Percentiles rank a stretch among this genome's conserved stretches.
phyloP scores from a whole-genome alignment of 2,888 invertebrate species.

The Drosophila prostipennis region DNA sequence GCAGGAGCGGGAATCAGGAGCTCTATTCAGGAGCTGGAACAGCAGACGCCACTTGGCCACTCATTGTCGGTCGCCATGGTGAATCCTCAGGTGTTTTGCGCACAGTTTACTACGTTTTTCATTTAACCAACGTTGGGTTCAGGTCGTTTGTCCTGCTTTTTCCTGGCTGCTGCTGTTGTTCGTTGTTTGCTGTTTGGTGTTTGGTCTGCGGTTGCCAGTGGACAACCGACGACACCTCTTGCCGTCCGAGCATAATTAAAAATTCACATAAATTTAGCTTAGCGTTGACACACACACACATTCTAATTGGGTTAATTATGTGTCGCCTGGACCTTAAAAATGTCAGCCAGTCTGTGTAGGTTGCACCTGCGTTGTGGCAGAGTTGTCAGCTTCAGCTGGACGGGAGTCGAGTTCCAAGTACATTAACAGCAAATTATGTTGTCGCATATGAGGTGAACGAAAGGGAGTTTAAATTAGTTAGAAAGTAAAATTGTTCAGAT shows the following conservation, averaged over 20 bases:
- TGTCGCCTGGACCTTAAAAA: constrained; percentile 81
- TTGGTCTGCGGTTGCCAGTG: constrained; percentile 62
- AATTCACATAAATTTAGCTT: constrained; percentile 81
- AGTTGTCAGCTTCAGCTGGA: constrained; percentile 53
- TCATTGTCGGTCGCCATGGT: constrained; percentile 76
- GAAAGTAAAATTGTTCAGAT: constrained; percentile 8
- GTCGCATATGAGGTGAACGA: constrained; percentile 51
- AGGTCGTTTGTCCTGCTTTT: constrained; percentile 59
- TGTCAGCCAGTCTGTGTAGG: constrained; percentile 54
- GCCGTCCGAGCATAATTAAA: constrained; percentile 73
- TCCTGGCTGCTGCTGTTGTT: constrained; percentile 31
- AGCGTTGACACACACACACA: constrained; percentile 69
- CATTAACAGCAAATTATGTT: constrained; percentile 77
- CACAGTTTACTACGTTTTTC: constrained; percentile 79
- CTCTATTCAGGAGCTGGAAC: constrained; percentile 26
- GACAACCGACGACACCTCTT: constrained; percentile 56
- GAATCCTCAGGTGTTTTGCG: constrained; percentile 82
- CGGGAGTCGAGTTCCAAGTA: constrained; percentile 50
- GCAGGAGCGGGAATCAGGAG: constrained; percentile 19
- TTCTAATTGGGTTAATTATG: constrained; percentile 83
- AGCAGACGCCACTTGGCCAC: constrained; percentile 73
- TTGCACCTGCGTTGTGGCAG: constrained; percentile 12
- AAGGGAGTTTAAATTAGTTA: constrained; percentile 11
- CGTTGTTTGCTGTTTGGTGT: constrained; percentile 46
- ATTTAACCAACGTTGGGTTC: constrained; percentile 68